phyloP scores from a whole-genome alignment of 2,888 invertebrate species.

The Philopedon plagiatum region DNA sequence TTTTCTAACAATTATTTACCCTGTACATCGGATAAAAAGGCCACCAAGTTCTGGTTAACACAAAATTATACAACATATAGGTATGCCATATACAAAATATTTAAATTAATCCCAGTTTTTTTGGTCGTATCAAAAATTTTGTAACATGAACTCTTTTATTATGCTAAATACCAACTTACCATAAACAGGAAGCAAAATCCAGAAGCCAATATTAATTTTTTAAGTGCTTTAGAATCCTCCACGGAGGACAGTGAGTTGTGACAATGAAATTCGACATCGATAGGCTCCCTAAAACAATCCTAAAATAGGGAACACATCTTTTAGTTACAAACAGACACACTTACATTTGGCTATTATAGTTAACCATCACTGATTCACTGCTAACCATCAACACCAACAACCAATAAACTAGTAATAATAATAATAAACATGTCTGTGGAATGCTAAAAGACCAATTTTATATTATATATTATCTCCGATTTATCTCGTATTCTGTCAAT shows the following conservation, averaged over 20 bases:
- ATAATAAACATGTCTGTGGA: not conserved
- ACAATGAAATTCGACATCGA: constrained; percentile 67
- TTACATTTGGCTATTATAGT: constrained; percentile 25
- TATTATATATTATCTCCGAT: constrained; percentile 1
- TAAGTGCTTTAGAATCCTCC: constrained; percentile 74
- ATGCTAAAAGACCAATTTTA: not conserved
- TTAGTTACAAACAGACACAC: constrained; percentile 8
- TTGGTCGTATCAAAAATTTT: too few species aligned
- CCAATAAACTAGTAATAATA: too few species aligned
- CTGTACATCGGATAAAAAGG: too few species aligned
- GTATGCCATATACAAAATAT: too few species aligned
- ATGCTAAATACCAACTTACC: constrained; percentile 71
- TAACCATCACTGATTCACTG: constrained; percentile 19
- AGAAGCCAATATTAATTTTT: constrained; percentile 76
- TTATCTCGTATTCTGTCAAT: not conserved
- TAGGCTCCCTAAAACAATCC: constrained; percentile 72
- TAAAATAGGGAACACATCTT: constrained; percentile 59
- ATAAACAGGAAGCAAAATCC: constrained; percentile 80
- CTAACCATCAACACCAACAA: not conserved
- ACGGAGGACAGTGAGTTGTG: constrained; percentile 72
- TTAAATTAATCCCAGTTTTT: too few species aligned
- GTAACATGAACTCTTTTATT: not conserved
- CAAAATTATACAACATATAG: too few species aligned
- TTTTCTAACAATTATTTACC: too few species aligned
- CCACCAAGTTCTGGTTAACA: too few species aligned